phyloP scores from a whole-genome alignment of 2,113 vertebrate genomes.

The Cyanoderma ruficeps region DNA sequence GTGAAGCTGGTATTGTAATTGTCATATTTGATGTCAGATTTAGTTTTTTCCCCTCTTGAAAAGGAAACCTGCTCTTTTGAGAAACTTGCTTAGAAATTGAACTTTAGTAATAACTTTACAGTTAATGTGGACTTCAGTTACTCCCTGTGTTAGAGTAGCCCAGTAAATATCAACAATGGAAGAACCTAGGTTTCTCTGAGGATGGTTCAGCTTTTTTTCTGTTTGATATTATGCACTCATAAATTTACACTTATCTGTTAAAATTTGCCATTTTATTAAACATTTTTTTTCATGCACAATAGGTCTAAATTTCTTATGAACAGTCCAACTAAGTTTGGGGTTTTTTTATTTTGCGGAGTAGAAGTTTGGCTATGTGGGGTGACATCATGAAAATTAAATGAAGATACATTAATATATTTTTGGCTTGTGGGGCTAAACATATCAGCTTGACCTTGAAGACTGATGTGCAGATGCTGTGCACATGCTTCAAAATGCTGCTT shows the following conservation, averaged over 20 bases:
- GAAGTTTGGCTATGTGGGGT: constrained; percentile 71
- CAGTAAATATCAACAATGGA: constrained; percentile 25
- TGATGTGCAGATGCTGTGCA: constrained; percentile 58
- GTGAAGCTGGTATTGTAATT: constrained; percentile 47
- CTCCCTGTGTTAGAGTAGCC: constrained; percentile 14
- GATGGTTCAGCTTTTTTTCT: constrained; percentile 80
- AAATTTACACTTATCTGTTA: constrained; percentile 77
- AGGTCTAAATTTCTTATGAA: constrained; percentile 71
- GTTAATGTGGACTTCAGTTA: constrained; percentile 27
- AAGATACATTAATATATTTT: constrained; percentile 72
- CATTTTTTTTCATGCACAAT: constrained; percentile 74
- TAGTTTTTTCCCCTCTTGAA: constrained; percentile 34
- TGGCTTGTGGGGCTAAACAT: constrained; percentile 62
- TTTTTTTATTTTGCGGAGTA: constrained; percentile 48
- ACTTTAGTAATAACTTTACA: constrained; percentile 20
- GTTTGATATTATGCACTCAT: constrained; percentile 77
- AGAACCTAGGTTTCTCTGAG: constrained; percentile 78
- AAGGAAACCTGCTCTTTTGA: constrained; percentile 21
- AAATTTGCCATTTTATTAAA: constrained; percentile 82
- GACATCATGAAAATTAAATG: constrained; percentile 71
- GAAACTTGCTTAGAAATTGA: constrained; percentile 28
- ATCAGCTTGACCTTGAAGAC: constrained; percentile 60
- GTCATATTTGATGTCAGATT: constrained; percentile 40
- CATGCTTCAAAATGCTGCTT: constrained; percentile 40
- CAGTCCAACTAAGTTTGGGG: constrained; percentile 32